phyloP scores from a whole-genome alignment of 2,888 invertebrate genomes.

The Plagodis dolabraria region DNA sequence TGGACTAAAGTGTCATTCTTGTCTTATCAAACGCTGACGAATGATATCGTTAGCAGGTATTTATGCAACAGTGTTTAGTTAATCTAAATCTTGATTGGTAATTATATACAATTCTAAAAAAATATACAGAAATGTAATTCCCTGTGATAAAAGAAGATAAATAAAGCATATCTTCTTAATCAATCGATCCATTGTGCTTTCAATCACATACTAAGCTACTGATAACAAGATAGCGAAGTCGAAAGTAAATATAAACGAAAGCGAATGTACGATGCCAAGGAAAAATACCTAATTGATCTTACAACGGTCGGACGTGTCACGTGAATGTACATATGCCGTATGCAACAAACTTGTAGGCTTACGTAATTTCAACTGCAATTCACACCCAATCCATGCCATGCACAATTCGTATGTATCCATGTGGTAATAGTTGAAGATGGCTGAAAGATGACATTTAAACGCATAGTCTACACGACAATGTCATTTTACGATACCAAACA shows the following conservation, averaged over 20 bases:
- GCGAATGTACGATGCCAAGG: slow-evolving; percentile 51
- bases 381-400: slow-evolving; percentile 24
- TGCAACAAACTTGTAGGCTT: slow-evolving; percentile 26
- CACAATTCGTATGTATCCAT: slow-evolving; percentile 31
- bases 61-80: neutral
- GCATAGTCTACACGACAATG: neutral
- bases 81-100: too few species aligned
- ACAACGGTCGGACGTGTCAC: slow-evolving; percentile 37
- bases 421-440: slow-evolving; percentile 22
- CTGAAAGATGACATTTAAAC: slow-evolving; percentile 23
- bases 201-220: slow-evolving; percentile 38
- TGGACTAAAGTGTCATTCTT: too few species aligned
- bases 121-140: slow-evolving; percentile 1
- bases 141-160: slow-evolving; percentile 14
- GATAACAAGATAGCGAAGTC: slow-evolving; percentile 45
- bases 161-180: slow-evolving; percentile 41
- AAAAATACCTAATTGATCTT: slow-evolving; percentile 51
- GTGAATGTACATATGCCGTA: slow-evolving; percentile 26
- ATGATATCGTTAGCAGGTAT: neutral
- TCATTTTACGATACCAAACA: slow-evolving; percentile 1
- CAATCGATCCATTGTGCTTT: slow-evolving; percentile 43
- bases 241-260: slow-evolving; percentile 50
- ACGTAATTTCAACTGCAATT: slow-evolving; percentile 34
- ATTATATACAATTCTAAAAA: neutral
- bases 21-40: slow-evolving; percentile 9